phyloP scores from a whole-genome alignment of 2,113 vertebrate species.

The Hepsetus odoe region DNA sequence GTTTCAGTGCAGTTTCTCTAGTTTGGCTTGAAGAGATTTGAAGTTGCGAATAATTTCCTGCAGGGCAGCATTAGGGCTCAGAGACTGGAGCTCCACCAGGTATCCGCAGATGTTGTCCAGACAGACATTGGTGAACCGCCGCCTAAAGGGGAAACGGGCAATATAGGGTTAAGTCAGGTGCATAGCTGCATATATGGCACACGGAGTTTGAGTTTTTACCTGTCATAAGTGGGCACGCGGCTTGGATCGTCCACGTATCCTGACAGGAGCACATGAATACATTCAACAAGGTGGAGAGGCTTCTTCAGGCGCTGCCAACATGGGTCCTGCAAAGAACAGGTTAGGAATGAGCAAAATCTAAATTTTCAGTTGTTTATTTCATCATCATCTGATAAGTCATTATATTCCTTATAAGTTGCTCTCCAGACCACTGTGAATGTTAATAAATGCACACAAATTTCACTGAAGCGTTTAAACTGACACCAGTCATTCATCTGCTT shows the following conservation, averaged over 20 bases:
- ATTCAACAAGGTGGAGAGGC: conserved; percentile 92
- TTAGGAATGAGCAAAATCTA: too few relatives aligned
- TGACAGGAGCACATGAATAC: conserved; percentile 88
- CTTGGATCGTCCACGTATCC: conserved; percentile 90
- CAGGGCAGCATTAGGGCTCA: conserved; percentile 83
- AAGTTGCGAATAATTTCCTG: conserved; percentile 89
- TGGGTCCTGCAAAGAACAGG: conserved; percentile 80
- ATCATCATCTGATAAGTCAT: too few relatives aligned
- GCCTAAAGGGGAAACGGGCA: conserved; percentile 70
- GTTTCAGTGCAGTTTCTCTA: conserved; percentile 88
- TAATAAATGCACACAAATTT: too few relatives aligned
- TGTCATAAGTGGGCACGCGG: conserved; percentile 84
- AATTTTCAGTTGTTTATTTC: too few relatives aligned
- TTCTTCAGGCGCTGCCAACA: conserved; percentile 93
- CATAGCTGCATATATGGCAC: background rate
- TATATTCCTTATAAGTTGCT: too few relatives aligned
- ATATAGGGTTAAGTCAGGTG: background rate
- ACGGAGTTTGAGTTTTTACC: conserved; percentile 56
- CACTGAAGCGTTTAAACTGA: too few relatives aligned
- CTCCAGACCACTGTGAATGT: too few relatives aligned
- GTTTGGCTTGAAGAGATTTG: conserved; percentile 92
- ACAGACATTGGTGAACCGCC: conserved; percentile 90
- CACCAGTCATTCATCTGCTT: too few relatives aligned
- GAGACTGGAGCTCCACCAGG: conserved; percentile 94
- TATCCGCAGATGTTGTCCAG: conserved; percentile 94